Evolutionary conservation across 1,140 invertebrate genomes (phyloP), one percentile per base, ranked within the genome.

Genomic region (Adelges cooleyi): DNA sequence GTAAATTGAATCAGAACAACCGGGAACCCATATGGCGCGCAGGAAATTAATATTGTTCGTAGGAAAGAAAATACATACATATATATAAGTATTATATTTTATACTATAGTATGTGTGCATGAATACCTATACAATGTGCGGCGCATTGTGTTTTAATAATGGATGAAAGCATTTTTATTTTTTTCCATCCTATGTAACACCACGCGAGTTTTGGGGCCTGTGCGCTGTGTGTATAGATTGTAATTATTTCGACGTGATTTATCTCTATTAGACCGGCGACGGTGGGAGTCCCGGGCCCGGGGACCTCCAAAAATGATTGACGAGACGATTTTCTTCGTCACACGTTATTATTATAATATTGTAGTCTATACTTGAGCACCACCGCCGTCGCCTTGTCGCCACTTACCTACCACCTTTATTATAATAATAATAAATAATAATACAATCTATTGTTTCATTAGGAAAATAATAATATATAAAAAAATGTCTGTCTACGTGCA

Each of bases 31-130:
- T 59, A 59, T 59, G 54, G 54, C 38, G 54, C 54, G 54, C 54
- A 59, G 54, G 54, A 59, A 59, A 59, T 59, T 59, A 59, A 59
- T 59, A 59, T 59, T 59, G 54, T 59, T 59, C 36, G 40, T 59
- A 2, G 38, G 23, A 22, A 40, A 54, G 36, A 33, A 25, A 27
- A 25, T n/a, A 23, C 11, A 15, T 10, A 33, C n/a, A 18, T 17
- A 13, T 27, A 51, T 25, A 29, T n/a, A n/a, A n/a, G n/a, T n/a
- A n/a, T n/a, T n/a, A n/a, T n/a, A n/a, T n/a, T n/a, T n/a, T n/a
- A n/a, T n/a, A n/a, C n/a, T n/a, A n/a, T 20, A 53, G 33, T 23
- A 8, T 40, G 38, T 13, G 18, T 20, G 40, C n/a, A 17, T n/a
- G 53, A 38, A 27, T 40, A 44, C 22, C 53, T 42, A 56, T 56